Conservation (phyloP, 1,140 invertebrate species). For the Pteromalus puparum region DNA sequence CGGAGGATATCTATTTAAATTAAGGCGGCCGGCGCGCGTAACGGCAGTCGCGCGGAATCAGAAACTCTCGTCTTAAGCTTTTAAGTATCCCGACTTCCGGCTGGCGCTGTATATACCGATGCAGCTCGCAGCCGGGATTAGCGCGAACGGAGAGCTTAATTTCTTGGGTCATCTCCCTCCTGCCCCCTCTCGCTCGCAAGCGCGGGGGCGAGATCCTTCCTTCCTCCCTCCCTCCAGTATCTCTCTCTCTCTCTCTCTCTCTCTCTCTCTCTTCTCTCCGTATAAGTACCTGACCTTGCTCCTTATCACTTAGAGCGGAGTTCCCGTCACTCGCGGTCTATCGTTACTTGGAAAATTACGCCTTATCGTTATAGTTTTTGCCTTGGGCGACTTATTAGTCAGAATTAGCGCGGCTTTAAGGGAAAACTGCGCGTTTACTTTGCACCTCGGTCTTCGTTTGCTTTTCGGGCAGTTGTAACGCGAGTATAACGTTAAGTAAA, state of each 20-base stretch:
- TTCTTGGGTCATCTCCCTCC: conserved; percentile 31
- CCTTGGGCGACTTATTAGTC: background rate
- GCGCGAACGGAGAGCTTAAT: conserved; percentile 38
- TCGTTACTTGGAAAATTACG: background rate
- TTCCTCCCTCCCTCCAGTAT: background rate
- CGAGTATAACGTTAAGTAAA: too few species aligned
- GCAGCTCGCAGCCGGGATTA: conserved; percentile 31
- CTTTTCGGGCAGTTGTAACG: too few species aligned
- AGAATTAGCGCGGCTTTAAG: too few species aligned
- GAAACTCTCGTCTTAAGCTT: conserved; percentile 47
- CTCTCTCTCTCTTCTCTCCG: background rate
- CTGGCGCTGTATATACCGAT: conserved; percentile 34
- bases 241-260: background rate
- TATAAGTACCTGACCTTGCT: background rate
- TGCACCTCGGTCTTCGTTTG: too few species aligned
- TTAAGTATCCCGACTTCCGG: conserved; percentile 48
- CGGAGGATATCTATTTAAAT: conserved; percentile 46
- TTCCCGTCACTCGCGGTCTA: background rate
- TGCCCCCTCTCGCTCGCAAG: too few species aligned
- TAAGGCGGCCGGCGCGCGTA: background rate
- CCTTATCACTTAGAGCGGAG: background rate
- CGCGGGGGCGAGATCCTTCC: too few species aligned
- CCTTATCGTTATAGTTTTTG: background rate
- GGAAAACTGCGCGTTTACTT: too few species aligned
- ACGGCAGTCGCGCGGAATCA: conserved; percentile 18